Conservation (phyloP, 2,888 invertebrate genomes). For the Spilarctia lutea region DNA sequence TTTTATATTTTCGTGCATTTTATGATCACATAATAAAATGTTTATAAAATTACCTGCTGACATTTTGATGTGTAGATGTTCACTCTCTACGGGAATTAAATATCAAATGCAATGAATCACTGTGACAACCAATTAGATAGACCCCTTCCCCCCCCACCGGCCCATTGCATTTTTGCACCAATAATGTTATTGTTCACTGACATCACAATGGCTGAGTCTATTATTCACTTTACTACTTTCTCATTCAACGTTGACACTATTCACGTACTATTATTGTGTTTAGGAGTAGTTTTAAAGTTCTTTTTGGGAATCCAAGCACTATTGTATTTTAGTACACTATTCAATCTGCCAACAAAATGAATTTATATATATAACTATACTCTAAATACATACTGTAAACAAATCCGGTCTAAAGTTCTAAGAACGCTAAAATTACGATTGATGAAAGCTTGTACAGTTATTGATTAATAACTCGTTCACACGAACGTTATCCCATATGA, state of each 20-base stretch:
- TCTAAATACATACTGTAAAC: neutral
- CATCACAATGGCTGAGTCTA: conserved; percentile 65
- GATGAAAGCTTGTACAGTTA: neutral
- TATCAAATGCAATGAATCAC: conserved; percentile 64
- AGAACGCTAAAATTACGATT: neutral
- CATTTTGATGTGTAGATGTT: conserved; percentile 69
- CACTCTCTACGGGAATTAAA: conserved; percentile 58
- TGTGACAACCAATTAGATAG: conserved; percentile 61
- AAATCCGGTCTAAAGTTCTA: neutral
- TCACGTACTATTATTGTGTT: conserved; percentile 11
- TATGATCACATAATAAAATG: conserved; percentile 15
- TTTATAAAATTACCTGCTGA: conserved; percentile 75
- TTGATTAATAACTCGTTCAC: conserved; percentile 1
- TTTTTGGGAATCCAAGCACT: conserved; percentile 12
- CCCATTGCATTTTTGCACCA: conserved; percentile 78
- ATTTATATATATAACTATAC: neutral
- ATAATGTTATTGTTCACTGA: conserved; percentile 69
- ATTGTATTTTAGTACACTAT: conserved; percentile 15
- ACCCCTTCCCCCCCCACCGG: conserved; percentile 69
- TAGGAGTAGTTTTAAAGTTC: conserved; percentile 7
- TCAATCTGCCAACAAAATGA: conserved; percentile 20
- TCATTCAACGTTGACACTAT: conserved; percentile 26
- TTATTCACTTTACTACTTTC: conserved; percentile 45
- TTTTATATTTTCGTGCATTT: neutral
- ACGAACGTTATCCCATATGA: neutral